Conservation (phyloP, 2,797 vertebrate genomes). For the Chelonia mydas region DNA sequence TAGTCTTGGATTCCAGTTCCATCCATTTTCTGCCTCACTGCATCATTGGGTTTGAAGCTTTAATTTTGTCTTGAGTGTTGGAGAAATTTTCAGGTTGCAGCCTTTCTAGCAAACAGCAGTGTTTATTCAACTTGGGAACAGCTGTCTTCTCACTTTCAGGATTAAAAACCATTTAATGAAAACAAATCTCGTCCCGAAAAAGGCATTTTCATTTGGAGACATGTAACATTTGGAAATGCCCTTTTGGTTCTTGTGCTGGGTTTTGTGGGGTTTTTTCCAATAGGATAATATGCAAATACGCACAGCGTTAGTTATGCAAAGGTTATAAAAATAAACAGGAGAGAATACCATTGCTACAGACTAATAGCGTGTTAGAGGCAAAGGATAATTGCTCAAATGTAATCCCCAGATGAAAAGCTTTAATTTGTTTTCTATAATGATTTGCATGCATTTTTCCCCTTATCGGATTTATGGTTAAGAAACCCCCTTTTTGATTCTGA, state of each 20-base stretch:
- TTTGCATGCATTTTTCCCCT: background rate
- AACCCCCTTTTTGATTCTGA: background rate
- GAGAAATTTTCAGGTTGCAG: background rate
- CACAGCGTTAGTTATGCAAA: background rate
- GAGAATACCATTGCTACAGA: background rate
- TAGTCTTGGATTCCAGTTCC: background rate
- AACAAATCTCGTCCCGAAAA: background rate
- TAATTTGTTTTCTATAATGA: background rate
- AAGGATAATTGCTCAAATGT: background rate
- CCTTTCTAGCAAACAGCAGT: background rate
- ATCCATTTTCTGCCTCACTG: background rate
- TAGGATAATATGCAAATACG: background rate
- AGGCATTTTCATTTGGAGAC: conserved; percentile 1
- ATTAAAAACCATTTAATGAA: conserved; percentile 30
- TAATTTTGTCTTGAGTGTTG: conserved; percentile 2
- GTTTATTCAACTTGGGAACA: conserved; percentile 38
- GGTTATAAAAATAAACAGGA: background rate
- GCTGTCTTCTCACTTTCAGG: background rate
- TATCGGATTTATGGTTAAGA: background rate
- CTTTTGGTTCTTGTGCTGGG: background rate
- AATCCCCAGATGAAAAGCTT: background rate
- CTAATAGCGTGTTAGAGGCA: background rate
- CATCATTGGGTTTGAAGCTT: background rate
- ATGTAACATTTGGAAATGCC: background rate
- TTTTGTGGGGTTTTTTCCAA: background rate